A percentile compares a stretch with the other conserved stretches of the same genome.
phyloP scores from a whole-genome alignment of 92 coral and sea anemone genomes.

The Phenganax marumi region DNA sequence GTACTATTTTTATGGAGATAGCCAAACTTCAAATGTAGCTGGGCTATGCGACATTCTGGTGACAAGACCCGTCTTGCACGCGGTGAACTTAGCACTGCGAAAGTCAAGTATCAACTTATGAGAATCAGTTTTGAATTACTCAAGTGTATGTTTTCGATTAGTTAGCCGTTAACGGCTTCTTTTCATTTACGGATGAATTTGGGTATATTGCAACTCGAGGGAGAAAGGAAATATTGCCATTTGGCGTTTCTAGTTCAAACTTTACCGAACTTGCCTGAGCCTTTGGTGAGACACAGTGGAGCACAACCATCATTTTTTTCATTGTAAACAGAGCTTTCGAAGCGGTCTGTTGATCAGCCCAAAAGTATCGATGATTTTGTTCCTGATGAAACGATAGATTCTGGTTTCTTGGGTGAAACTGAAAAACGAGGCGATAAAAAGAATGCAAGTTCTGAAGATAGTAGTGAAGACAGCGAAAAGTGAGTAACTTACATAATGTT shows the following conservation, averaged over 20 bases:
- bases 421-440: slow-evolving; percentile 44
- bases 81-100: no score
- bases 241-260: no score
- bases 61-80: no score
- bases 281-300: background rate
- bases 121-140: no score
- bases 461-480: slow-evolving; percentile 84
- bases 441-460: slow-evolving; percentile 39
- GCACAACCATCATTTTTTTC: background rate
- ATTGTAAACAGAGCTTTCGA: slow-evolving; percentile 29
- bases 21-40: no score
- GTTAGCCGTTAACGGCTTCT: no score
- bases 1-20: no score
- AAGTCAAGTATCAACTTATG: no score
- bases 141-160: no score
- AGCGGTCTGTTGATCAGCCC: slow-evolving; percentile 27
- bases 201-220: no score
- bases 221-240: no score
- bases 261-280: background rate
- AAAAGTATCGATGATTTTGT: slow-evolving; percentile 81
- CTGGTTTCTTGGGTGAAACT: slow-evolving; percentile 77
- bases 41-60: no score
- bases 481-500: slow-evolving; percentile 15
- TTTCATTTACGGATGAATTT: background rate
- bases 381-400: slow-evolving; percentile 85